Percentiles rank a stretch among this genome's conserved stretches.
Evolutionary conservation across 2,113 vertebrate species (phyloP).

Genomic region (Otocyon megalotis): DNA sequence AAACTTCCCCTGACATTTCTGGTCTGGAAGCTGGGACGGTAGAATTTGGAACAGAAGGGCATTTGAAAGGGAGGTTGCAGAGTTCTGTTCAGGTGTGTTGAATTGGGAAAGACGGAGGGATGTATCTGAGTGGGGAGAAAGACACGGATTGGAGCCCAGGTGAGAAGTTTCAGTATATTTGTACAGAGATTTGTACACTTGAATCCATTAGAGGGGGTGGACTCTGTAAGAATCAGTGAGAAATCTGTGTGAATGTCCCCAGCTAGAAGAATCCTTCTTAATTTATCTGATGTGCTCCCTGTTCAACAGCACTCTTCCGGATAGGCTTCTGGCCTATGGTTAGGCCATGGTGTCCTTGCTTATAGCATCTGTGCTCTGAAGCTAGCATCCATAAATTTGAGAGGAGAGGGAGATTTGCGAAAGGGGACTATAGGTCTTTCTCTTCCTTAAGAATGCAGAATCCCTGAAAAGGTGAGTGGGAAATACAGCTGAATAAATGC

Average conservation of each 20-base stretch:
- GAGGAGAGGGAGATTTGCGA: not conserved
- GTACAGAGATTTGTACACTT: not conserved
- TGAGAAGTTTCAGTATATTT: not conserved
- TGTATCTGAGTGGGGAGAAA: not conserved
- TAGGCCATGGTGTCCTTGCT: not conserved
- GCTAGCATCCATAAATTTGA: not conserved
- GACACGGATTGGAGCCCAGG: not conserved
- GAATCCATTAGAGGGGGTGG: not conserved
- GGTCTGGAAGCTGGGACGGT: not conserved
- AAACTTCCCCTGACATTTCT: not conserved
- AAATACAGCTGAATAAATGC: constrained; percentile 56
- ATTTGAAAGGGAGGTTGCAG: not conserved
- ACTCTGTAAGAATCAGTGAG: not conserved
- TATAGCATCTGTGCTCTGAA: not conserved
- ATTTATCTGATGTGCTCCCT: not conserved
- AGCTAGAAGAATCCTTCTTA: not conserved
- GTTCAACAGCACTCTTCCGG: not conserved
- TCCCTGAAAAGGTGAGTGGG: not conserved
- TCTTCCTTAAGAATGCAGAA: not conserved
- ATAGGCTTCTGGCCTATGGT: not conserved
- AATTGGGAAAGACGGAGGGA: not conserved
- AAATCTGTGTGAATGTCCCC: not conserved
- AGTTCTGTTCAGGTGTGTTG: not conserved
- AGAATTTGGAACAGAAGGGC: not conserved
- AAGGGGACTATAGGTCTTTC: not conserved